These are phyloP conservation scores for Danionella dracula DNA, from an alignment of 2,797 vertebrate species.

Conservation along the genomic window DNA sequence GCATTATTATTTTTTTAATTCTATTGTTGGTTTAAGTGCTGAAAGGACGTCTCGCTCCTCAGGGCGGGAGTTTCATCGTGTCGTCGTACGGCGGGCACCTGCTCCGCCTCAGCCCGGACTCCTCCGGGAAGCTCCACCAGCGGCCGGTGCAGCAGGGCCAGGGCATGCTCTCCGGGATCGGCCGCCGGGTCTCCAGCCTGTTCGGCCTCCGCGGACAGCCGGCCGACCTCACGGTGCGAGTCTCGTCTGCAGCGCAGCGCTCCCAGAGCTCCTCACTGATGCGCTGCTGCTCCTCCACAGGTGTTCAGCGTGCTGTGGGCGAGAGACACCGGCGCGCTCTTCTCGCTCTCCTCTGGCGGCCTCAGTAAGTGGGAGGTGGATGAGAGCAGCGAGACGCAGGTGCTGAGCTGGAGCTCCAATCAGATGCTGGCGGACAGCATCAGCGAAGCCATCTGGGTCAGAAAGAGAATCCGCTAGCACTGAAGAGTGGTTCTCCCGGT, in stretches of 20 bases:
- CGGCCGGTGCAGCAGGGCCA: conserved; percentile 81
- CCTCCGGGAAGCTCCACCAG: conserved; percentile 76
- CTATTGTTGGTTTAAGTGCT: too few species aligned
- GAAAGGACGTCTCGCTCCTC: too few species aligned
- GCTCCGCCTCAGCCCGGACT: conserved; percentile 71
- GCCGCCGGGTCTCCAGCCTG: conserved; percentile 87
- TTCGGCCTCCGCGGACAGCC: conserved; percentile 86
- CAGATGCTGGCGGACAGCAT: conserved; percentile 78
- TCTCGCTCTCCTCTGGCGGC: conserved; percentile 77
- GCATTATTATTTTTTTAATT: too few species aligned
- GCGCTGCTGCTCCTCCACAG: conserved; percentile 54
- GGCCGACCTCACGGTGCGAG: conserved; percentile 75
- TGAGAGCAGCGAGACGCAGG: conserved; percentile 75
- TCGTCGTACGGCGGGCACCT: conserved; percentile 78
- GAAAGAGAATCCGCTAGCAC: conserved; percentile 13
- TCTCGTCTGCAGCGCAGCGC: background rate
- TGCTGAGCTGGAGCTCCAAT: conserved; percentile 80
- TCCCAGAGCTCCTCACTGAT: background rate
- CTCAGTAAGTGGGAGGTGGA: conserved; percentile 89
- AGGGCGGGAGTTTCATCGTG: conserved; percentile 86
- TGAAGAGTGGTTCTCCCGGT: too few species aligned
- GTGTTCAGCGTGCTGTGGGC: conserved; percentile 83
- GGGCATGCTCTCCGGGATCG: conserved; percentile 89
- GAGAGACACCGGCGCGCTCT: conserved; percentile 69
- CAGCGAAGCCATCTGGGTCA: conserved; percentile 90